phyloP scores from a whole-genome alignment of 2,113 vertebrate genomes.

The Dromas ardeola region DNA sequence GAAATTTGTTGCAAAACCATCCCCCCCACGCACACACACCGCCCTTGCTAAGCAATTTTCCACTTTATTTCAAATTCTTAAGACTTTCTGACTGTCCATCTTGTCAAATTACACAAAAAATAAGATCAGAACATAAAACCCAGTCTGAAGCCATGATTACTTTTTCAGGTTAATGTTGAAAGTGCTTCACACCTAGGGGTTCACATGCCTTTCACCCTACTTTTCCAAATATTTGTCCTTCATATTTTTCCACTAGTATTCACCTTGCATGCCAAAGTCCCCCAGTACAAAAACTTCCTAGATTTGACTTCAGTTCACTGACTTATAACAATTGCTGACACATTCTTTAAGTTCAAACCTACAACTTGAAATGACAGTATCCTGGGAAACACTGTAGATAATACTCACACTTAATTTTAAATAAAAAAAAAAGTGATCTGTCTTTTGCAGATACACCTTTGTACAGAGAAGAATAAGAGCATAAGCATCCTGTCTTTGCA shows the following conservation, averaged over 20 bases:
- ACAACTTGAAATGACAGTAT: background rate
- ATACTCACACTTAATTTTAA: background rate
- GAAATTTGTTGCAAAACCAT: background rate
- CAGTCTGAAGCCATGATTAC: background rate
- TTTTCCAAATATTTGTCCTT: background rate
- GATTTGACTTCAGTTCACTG: background rate
- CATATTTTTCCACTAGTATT: background rate
- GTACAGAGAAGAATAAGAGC: background rate
- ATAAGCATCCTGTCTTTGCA: background rate
- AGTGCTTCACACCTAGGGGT: background rate
- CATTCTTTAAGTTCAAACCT: background rate
- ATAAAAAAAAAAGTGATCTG: background rate
- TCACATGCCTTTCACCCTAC: background rate
- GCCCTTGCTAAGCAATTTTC: background rate
- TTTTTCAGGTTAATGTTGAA: background rate
- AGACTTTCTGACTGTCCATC: background rate
- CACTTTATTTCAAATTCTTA: background rate
- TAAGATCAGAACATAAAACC: background rate
- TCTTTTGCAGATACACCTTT: background rate
- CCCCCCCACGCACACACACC: accelerated
- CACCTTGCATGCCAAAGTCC: background rate
- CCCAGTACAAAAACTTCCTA: background rate
- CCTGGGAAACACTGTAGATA: background rate
- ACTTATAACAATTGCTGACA: background rate
- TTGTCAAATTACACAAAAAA: background rate